phyloP scores from a whole-genome alignment of 2,113 vertebrate species.

The Hypanus sabinus region DNA sequence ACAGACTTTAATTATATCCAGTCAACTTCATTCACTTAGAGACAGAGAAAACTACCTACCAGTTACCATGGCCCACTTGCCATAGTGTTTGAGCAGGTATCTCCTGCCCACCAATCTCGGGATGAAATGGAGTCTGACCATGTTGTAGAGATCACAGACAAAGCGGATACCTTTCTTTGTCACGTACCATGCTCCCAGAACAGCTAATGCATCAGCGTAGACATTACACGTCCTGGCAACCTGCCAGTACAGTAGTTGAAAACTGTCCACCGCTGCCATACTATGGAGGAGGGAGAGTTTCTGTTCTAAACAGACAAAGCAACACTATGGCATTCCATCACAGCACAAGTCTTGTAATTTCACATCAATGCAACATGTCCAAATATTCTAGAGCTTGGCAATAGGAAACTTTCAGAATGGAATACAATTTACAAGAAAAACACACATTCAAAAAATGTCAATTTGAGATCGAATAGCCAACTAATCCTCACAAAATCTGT shows the following conservation, averaged over 20 bases:
- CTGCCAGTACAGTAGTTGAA: conserved; percentile 76
- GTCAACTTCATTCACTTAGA: conserved; percentile 2
- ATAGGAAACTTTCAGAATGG: background rate
- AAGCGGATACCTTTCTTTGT: conserved; percentile 61
- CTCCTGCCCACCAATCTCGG: conserved; percentile 58
- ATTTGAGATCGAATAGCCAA: too few species aligned
- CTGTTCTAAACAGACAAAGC: background rate
- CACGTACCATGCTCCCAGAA: conserved; percentile 80
- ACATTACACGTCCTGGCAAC: conserved; percentile 72
- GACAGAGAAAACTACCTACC: conserved; percentile 60
- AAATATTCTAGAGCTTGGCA: background rate
- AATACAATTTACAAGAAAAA: background rate
- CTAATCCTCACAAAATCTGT: background rate
- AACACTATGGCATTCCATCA: background rate
- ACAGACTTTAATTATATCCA: background rate
- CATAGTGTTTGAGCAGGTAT: conserved; percentile 69
- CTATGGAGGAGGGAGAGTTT: background rate
- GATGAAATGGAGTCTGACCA: conserved; percentile 71
- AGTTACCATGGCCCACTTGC: conserved; percentile 80
- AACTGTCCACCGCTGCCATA: conserved; percentile 93
- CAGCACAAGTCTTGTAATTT: background rate
- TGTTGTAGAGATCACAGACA: conserved; percentile 61
- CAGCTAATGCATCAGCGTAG: conserved; percentile 74
- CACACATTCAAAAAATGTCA: background rate
- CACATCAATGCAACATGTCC: background rate